Base-by-base conservation (phyloP, 2,113 vertebrate species). In the Rhodinocichla rosea region DNA sequence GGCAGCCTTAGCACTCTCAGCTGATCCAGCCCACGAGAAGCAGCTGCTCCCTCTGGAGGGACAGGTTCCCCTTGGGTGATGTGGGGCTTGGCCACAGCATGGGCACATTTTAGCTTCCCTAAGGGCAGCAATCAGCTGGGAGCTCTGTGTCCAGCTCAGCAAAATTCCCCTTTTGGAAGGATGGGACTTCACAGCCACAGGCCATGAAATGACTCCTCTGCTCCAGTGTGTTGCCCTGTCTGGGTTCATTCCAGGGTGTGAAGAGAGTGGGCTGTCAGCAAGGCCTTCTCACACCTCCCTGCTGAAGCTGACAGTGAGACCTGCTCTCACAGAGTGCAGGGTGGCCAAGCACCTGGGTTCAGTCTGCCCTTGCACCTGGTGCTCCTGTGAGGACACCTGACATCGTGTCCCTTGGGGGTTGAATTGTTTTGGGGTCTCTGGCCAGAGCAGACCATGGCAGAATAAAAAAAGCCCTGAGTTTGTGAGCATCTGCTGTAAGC, bases 341-440 rank as follows among this genome's bases (percentile, higher is more conserved):
- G 44, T 3, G 9, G 24, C 53, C 0, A 1, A 81, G 59, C 3
- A 4, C 39, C 18, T 0, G 0, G 16, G 15, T 9, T 45, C 55
- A 13, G 17, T 20, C 2, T 59, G 53, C 33, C 69, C 33, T 59
- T 15, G 59, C 45, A 57, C 39, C 20, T 11, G 28, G 1, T 1
- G 4, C 47, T 70, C 33, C 32, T 35, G 60, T 2, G 1, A 42
- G n/a, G 47, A 7, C 68, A 76, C 15, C 57, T 37, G 32, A 19
- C 39, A 27, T 22, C 0, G 0, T 37, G 59, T 62, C 14, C 26
- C 55, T n/a, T 57, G 55, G 33, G 55, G 33, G 55, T 5, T n/a
- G 23, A 49, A 56, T 1, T 69, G 63, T 45, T 69, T 7, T 30
- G 49, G 30, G 37, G 40, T 59, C 44, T 52, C 15, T 42, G 57